Percentiles rank a stretch among this genome's conserved stretches.
Evolutionary conservation across 2,888 invertebrate species (phyloP).

Genomic region (Euproctis similis): DNA sequence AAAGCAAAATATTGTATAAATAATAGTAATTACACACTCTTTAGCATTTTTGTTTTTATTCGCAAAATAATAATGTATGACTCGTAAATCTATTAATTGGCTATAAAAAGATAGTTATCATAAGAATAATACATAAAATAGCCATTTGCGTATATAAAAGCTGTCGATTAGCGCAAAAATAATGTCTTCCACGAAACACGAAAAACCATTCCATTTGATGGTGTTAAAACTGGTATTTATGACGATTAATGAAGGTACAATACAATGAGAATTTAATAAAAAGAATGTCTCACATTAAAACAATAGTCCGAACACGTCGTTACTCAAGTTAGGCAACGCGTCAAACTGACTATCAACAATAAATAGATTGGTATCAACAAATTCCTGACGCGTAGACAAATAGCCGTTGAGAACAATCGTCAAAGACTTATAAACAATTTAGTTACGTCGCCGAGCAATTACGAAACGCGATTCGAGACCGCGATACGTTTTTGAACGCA

Average conservation of each 20-base stretch:
- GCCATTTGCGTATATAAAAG: slow-evolving; percentile 4
- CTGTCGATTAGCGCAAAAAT: slow-evolving; percentile 9
- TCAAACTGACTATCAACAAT: slow-evolving; percentile 50
- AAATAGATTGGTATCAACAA: slow-evolving; percentile 51
- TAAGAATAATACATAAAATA: slow-evolving; percentile 16
- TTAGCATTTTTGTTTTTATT: no score
- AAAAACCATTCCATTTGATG: slow-evolving; percentile 6
- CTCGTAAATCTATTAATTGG: slow-evolving; percentile 20
- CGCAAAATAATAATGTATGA: no score
- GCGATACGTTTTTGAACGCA: slow-evolving; percentile 62
- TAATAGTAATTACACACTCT: no score
- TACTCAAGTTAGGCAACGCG: slow-evolving; percentile 36
- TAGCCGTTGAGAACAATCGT: slow-evolving; percentile 70
- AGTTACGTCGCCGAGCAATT: slow-evolving; percentile 65
- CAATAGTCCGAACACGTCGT: slow-evolving; percentile 21
- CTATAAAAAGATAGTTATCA: slow-evolving; percentile 13
- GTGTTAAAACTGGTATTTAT: slow-evolving; percentile 8
- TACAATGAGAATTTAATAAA: slow-evolving; percentile 3
- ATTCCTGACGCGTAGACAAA: slow-evolving; percentile 65
- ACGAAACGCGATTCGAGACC: slow-evolving; percentile 57
- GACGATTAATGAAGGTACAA: not conserved
- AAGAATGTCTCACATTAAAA: slow-evolving; percentile 18
- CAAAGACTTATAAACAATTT: slow-evolving; percentile 70
- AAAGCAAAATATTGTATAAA: no score
- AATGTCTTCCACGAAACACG: slow-evolving; percentile 8